These are phyloP conservation scores for Ophthalmolycus amberensis DNA, from an alignment of 2,113 vertebrate species.

Conservation along the genomic window DNA sequence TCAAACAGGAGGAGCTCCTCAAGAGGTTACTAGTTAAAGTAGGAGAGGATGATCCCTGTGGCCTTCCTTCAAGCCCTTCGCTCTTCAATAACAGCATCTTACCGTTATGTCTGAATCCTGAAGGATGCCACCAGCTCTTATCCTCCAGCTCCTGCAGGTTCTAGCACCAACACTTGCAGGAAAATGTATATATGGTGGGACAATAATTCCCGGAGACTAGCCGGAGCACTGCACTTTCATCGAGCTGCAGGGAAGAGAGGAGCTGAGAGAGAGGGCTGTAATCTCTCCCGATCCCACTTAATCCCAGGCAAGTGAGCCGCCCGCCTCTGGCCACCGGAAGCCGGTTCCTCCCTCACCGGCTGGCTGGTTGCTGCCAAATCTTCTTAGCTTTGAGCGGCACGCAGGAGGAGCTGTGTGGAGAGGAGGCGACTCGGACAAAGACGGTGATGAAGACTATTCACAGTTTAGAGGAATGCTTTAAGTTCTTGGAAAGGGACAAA, in stretches of 20 bases:
- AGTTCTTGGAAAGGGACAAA: neutral
- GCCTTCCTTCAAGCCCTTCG: conserved; percentile 21
- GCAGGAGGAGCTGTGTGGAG: conserved; percentile 35
- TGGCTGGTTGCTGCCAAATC: conserved; percentile 70
- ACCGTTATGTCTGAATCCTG: conserved; percentile 43
- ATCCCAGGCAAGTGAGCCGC: conserved; percentile 78
- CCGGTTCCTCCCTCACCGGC: conserved; percentile 63
- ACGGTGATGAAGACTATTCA: neutral
- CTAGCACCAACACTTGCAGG: conserved; percentile 4
- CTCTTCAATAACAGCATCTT: neutral
- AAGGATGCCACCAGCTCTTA: neutral
- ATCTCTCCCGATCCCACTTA: conserved; percentile 84
- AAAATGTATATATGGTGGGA: conserved; percentile 2
- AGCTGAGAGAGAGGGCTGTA: conserved; percentile 67
- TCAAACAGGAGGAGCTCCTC: conserved; percentile 12
- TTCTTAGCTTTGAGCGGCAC: conserved; percentile 68
- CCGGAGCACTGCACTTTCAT: conserved; percentile 22
- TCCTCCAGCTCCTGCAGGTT: conserved; percentile 28
- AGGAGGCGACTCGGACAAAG: neutral
- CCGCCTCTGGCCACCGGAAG: conserved; percentile 66
- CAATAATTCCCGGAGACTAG: conserved; percentile 37
- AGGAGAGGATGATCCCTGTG: conserved; percentile 25
- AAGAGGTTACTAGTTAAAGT: conserved; percentile 1
- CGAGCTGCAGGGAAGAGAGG: conserved; percentile 25
- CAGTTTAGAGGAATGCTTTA: neutral